Evolutionary conservation across 30 jellyfish, hydroid and myxozoan species (phyloP).

Genomic region (Rhopilema esculentum): DNA sequence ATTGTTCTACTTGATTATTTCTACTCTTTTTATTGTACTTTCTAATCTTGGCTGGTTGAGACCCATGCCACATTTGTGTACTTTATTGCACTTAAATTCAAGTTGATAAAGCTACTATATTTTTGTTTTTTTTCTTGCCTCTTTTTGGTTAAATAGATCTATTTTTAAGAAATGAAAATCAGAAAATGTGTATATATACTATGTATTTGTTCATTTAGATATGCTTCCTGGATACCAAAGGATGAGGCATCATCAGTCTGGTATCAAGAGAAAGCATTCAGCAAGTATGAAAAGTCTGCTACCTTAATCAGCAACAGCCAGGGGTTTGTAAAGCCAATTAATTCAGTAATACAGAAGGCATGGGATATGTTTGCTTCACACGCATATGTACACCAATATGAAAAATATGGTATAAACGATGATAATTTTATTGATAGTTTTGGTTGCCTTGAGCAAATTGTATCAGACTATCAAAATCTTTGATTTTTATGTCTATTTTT

Average conservation of each 20-base stretch:
- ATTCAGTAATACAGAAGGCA: constrained; percentile 75
- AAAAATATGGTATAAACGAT: constrained; percentile 84
- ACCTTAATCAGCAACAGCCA: constrained; percentile 93
- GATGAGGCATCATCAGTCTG: constrained; percentile 48
- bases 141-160: too few species aligned
- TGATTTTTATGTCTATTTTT: too few species aligned
- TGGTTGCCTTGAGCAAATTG: constrained; percentile 88
- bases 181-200: too few species aligned
- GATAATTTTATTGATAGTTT: constrained; percentile 94
- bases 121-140: too few species aligned
- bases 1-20: too few species aligned
- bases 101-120: too few species aligned
- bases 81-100: too few species aligned
- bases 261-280: constrained; percentile 85
- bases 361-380: constrained; percentile 95
- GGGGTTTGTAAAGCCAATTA: constrained; percentile 77
- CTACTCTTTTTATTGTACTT: too few species aligned
- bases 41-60: too few species aligned
- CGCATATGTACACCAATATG: constrained; percentile 95
- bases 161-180: too few species aligned
- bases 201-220: constrained; percentile 16
- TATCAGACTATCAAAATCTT: constrained; percentile 69
- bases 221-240: constrained; percentile 44
- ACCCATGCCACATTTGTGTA: too few species aligned
- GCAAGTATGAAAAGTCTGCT: constrained; percentile 86